Conservation (phyloP, 2,113 vertebrate species). For the Aptenodytes forsteri region DNA sequence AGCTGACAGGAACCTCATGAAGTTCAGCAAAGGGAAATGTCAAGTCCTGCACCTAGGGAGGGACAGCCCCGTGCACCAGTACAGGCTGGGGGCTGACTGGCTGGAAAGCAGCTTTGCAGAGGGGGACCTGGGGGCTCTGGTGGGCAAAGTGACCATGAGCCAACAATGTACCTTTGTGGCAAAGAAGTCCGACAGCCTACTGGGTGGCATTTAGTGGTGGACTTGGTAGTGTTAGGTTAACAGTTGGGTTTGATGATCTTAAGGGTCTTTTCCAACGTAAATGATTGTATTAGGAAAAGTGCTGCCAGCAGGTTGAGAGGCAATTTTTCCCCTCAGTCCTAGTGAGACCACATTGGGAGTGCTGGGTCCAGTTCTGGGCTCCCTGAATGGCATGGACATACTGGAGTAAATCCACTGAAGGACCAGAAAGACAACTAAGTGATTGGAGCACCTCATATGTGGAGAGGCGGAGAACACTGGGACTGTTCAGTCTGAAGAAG, state of each 20-base stretch:
- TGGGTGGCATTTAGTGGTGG: not conserved
- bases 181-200: not conserved
- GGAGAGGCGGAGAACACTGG: not conserved
- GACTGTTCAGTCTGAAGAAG: not conserved
- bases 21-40: not conserved
- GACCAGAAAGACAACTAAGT: not conserved
- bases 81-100: not conserved
- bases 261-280: not conserved
- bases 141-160: not conserved
- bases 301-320: not conserved
- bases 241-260: not conserved
- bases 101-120: not conserved
- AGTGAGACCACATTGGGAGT: not conserved
- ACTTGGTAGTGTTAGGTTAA: not conserved
- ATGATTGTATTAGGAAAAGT: not conserved
- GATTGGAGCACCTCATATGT: not conserved
- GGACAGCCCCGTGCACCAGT: not conserved
- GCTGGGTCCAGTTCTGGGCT: not conserved
- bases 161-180: not conserved
- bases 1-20: not conserved
- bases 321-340: not conserved
- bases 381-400: not conserved
- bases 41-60: not conserved
- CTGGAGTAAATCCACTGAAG: not conserved
- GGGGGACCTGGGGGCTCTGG: too few species aligned